Base-by-base conservation (phyloP, 2,888 invertebrate species). In the Scaeva pyrastri region DNA sequence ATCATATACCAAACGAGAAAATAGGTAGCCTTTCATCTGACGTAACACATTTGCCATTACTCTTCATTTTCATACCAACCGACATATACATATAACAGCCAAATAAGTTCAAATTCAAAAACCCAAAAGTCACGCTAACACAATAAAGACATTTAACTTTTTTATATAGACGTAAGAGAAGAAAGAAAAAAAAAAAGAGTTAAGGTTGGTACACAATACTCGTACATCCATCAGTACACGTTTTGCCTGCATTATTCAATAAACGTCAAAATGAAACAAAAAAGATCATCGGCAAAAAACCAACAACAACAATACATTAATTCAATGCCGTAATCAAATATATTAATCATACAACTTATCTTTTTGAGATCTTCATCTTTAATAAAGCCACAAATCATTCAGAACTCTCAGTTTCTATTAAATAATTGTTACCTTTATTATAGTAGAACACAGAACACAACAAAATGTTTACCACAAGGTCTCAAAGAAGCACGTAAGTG, bases 71-170 rank as follows among this genome's bases (percentile, higher is more conserved):
- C 10, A 56, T 36, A 31, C 19, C 2, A 7, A 31, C 31, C n/a
- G n/a, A n/a, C n/a, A n/a, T n/a, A 31, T n/a, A n/a, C 2, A 26
- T 14, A 77, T 70, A 68, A 77, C 66, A 85, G 58, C 50, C 68
- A 71, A 86, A 82, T 86, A 77, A 77, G 77, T 77, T 86, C 77
- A 82, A 82, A 75, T 62, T 31, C 48, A 74, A 78, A 82, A 71
- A 68, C 68, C 77, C 82, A 78, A 70, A 52, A 86, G 62, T 62
- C 81, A 86, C 85, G 81, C 81, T 73, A 81, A 81, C 66, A 48
- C 64, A 64, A 45, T 41, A 36, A 16, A 26, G n/a, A 16, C 21
- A 26, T 26, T 4, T 21, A 58, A 5, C 43, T 39, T n/a, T n/a
- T n/a, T n/a, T n/a, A n/a, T n/a, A 71, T 60, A 74, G 55, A 84